Evolutionary conservation across 2,113 vertebrate genomes (phyloP).

Genomic region (Paradoxurus hermaphroditus): DNA sequence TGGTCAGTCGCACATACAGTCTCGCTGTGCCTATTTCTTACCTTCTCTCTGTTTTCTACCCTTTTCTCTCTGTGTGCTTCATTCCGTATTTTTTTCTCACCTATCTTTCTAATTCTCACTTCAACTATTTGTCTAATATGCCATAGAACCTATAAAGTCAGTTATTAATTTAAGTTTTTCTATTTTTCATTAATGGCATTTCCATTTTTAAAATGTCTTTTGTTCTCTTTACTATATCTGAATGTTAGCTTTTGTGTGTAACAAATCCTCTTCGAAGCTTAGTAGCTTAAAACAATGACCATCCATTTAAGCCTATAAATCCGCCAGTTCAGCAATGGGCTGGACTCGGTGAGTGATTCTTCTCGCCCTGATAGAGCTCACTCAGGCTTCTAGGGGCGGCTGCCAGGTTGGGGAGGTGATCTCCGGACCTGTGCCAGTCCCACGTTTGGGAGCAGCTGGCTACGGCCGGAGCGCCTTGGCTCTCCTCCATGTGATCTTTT

Average conservation of each 20-base stretch:
- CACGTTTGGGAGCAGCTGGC: neutral
- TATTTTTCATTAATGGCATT: neutral
- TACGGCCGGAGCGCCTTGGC: neutral
- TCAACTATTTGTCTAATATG: neutral
- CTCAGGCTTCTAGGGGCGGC: no score
- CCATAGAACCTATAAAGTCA: neutral
- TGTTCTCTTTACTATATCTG: neutral
- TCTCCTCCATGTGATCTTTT: neutral
- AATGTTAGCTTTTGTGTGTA: neutral
- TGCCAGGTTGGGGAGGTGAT: neutral
- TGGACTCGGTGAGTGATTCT: neutral
- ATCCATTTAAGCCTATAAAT: neutral
- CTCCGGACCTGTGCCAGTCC: neutral
- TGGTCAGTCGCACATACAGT: neutral
- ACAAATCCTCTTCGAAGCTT: neutral
- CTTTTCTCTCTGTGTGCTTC: neutral
- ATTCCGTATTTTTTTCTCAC: neutral
- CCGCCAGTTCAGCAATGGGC: neutral
- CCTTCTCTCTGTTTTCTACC: neutral
- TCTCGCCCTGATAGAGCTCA: neutral
- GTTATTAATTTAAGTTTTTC: neutral
- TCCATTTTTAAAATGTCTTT: neutral
- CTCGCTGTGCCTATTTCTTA: neutral
- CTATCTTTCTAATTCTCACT: neutral
- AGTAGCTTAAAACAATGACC: neutral